phyloP scores from a whole-genome alignment of 1,140 invertebrate species.

The Atta cephalotes region DNA sequence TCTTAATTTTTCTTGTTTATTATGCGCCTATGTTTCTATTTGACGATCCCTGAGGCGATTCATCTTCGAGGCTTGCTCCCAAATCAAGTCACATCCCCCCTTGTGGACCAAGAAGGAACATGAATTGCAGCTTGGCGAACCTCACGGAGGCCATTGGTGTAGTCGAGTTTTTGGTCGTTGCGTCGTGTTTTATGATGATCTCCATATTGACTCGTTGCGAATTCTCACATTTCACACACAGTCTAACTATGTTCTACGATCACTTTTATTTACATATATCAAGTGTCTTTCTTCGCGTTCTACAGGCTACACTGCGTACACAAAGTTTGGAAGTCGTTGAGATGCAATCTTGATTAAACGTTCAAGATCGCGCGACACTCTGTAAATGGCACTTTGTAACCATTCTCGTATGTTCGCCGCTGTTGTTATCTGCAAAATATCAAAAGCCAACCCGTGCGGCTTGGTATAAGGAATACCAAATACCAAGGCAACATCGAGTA shows the following conservation, averaged over 20 bases:
- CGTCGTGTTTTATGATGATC: constrained; percentile 45
- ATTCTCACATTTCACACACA: constrained; percentile 19
- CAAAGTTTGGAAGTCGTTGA: constrained; percentile 50
- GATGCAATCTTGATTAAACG: constrained; percentile 59
- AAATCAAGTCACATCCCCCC: constrained; percentile 71
- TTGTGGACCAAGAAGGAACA: constrained; percentile 77
- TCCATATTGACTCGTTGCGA: constrained; percentile 60
- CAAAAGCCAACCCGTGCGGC: constrained; percentile 68
- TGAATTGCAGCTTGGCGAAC: constrained; percentile 69
- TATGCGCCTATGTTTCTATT: constrained; percentile 54
- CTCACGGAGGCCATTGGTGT: constrained; percentile 46
- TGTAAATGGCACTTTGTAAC: constrained; percentile 72
- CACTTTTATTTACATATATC: constrained; percentile 45
- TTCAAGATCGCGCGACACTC: constrained; percentile 68
- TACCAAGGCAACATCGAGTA: constrained; percentile 62
- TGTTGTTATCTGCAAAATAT: constrained; percentile 72
- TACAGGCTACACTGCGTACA: constrained; percentile 63
- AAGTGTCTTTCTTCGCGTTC: not conserved
- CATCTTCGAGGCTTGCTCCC: constrained; percentile 67
- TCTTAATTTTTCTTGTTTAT: not conserved
- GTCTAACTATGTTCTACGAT: constrained; percentile 43
- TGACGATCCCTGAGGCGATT: constrained; percentile 67
- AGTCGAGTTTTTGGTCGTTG: constrained; percentile 33
- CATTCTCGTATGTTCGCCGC: constrained; percentile 70
- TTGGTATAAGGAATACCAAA: constrained; percentile 56